Evolutionary conservation across 2,113 vertebrate species (phyloP).

Genomic region (Phaetusa simplex): DNA sequence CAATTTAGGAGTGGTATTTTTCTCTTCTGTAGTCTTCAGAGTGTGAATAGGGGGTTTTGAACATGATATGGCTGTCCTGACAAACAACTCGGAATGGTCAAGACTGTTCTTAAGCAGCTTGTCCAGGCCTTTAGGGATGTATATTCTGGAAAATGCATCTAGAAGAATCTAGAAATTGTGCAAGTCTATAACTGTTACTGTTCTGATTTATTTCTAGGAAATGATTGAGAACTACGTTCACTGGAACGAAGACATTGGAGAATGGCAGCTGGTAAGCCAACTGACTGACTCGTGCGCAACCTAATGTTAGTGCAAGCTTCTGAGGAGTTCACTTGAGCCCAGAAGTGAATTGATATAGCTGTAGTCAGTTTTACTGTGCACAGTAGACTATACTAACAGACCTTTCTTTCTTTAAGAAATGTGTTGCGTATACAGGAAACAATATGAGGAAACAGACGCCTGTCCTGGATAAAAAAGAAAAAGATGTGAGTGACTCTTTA

Average conservation of each 20-base stretch:
- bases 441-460: conserved; percentile 98
- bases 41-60: not conserved
- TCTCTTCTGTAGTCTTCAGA: not conserved
- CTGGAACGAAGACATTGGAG: conserved; percentile 98
- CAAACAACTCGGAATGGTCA: not conserved
- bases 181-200: not conserved
- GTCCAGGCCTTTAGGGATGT: not conserved
- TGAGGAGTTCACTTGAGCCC: not conserved
- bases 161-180: not conserved
- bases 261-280: conserved; percentile 93
- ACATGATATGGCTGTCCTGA: not conserved
- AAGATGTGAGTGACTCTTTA: conserved; percentile 85
- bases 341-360: not conserved
- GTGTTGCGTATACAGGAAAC: conserved; percentile 97
- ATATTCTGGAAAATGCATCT: not conserved
- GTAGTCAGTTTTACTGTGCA: not conserved
- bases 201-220: conserved; percentile 76
- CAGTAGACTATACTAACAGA: not conserved
- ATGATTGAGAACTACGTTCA: conserved; percentile 99
- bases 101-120: not conserved
- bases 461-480: conserved; percentile 94
- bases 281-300: not conserved
- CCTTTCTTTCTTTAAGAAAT: conserved; percentile 84
- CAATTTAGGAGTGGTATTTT: not conserved
- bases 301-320: not conserved